Conservation (phyloP, 1,140 invertebrate species). For the Drosophila nannoptera region DNA sequence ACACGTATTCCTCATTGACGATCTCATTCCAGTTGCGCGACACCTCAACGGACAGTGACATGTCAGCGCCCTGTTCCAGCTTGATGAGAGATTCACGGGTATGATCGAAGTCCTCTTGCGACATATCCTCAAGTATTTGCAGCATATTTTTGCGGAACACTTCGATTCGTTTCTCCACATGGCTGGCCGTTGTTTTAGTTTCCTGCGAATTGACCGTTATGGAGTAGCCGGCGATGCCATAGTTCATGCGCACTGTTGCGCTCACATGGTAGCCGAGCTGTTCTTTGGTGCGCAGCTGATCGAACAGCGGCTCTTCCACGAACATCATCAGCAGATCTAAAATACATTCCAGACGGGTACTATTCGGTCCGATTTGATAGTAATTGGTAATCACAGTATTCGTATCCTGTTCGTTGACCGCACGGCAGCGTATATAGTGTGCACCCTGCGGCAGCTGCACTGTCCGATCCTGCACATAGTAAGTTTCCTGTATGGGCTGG, state of each 20-base stretch:
- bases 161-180: conserved; percentile 88
- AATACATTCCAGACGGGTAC: conserved; percentile 84
- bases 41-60: conserved; percentile 87
- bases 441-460: conserved; percentile 84
- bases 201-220: conserved; percentile 88
- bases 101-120: conserved; percentile 83
- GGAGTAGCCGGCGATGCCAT: conserved; percentile 86
- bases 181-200: conserved; percentile 84
- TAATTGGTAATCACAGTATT: conserved; percentile 94
- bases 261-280: conserved; percentile 93
- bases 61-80: conserved; percentile 85
- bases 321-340: conserved; percentile 89
- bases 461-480: conserved; percentile 61
- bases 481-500: conserved; percentile 56
- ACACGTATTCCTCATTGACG: conserved; percentile 82
- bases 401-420: conserved; percentile 86
- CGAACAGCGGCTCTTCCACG: conserved; percentile 93
- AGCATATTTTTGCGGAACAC: conserved; percentile 85
- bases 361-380: conserved; percentile 88
- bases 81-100: conserved; percentile 85
- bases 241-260: conserved; percentile 84
- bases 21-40: conserved; percentile 87
- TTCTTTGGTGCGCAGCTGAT: conserved; percentile 92
- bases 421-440: conserved; percentile 83
- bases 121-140: conserved; percentile 82